A percentile compares a stretch with the other conserved stretches of the same genome.
These are phyloP conservation scores for Leucozona laternaria DNA, from an alignment of 2,888 invertebrate genomes.

Conservation along the genomic window DNA sequence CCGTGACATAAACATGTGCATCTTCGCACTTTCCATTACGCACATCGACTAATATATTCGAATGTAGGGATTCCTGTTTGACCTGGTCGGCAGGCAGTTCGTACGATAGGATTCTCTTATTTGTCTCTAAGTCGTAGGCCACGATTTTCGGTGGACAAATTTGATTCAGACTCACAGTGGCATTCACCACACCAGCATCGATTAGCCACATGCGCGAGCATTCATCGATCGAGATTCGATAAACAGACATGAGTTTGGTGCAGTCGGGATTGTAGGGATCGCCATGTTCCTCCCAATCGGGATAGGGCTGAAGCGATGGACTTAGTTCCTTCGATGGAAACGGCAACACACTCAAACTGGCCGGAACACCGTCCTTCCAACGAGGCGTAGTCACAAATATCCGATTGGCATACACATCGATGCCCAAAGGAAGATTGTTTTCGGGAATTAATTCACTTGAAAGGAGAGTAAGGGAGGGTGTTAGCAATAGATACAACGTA, in stretches of 20 bases:
- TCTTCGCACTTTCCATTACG: conserved; percentile 85
- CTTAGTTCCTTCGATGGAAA: conserved; percentile 85
- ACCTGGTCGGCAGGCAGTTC: conserved; percentile 87
- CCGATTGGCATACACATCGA: conserved; percentile 88
- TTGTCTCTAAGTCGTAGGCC: conserved; percentile 89
- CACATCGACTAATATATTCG: conserved; percentile 85
- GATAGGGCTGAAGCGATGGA: conserved; percentile 90
- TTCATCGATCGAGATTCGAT: conserved; percentile 89
- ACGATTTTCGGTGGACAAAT: conserved; percentile 90
- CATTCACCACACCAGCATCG: conserved; percentile 91
- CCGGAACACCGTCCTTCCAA: conserved; percentile 91
- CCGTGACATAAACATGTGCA: conserved; percentile 87
- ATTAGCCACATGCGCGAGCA: conserved; percentile 91
- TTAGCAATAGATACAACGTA: background rate
- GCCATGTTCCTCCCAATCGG: conserved; percentile 86
- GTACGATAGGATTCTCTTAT: conserved; percentile 87
- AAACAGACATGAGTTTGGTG: conserved; percentile 90
- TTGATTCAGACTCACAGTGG: conserved; percentile 87
- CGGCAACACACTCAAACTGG: conserved; percentile 88
- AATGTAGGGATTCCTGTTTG: conserved; percentile 87
- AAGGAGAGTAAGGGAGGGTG: too few species aligned
- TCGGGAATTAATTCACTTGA: conserved; percentile 87
- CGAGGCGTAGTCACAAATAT: conserved; percentile 91
- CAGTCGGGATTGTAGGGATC: conserved; percentile 85
- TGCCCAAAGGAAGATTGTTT: conserved; percentile 90